These are phyloP conservation scores for Sparus aurata DNA, from an alignment of 2,797 vertebrate species.

Conservation along the genomic window DNA sequence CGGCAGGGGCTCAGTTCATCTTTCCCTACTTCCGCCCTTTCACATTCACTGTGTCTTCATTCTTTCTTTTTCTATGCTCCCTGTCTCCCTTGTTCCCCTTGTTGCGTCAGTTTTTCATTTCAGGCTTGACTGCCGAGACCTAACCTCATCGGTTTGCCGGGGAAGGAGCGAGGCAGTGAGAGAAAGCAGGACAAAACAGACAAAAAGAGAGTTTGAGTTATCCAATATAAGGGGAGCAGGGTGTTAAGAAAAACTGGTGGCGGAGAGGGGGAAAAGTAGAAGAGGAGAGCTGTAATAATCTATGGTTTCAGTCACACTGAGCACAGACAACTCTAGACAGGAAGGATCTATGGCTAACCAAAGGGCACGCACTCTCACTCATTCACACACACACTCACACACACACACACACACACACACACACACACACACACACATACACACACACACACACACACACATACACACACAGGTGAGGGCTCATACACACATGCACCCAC, in stretches of 20 bases:
- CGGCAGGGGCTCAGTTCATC: slow-evolving; percentile 36
- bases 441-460: slow-evolving; percentile 2
- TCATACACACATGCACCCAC: background rate
- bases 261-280: slow-evolving; percentile 1
- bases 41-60: slow-evolving; percentile 47
- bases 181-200: slow-evolving; percentile 29
- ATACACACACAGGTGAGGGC: slow-evolving; percentile 1
- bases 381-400: background rate
- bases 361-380: background rate
- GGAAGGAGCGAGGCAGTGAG: slow-evolving; percentile 50
- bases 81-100: slow-evolving; percentile 48
- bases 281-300: slow-evolving; percentile 38
- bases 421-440: slow-evolving; percentile 29
- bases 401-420: slow-evolving; percentile 14
- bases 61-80: slow-evolving; percentile 45
- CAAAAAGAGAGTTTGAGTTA: slow-evolving; percentile 27
- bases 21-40: slow-evolving; percentile 26
- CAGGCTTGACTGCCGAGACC: slow-evolving; percentile 73
- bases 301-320: slow-evolving; percentile 46
- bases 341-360: slow-evolving; percentile 40
- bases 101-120: slow-evolving; percentile 78
- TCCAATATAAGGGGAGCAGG: background rate
- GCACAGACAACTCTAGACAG: slow-evolving; percentile 32
- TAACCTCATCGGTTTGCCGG: slow-evolving; percentile 55
- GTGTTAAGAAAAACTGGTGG: slow-evolving; percentile 16